phyloP scores from a whole-genome alignment of 2,888 invertebrate genomes.

The Punctoribates punctum region DNA sequence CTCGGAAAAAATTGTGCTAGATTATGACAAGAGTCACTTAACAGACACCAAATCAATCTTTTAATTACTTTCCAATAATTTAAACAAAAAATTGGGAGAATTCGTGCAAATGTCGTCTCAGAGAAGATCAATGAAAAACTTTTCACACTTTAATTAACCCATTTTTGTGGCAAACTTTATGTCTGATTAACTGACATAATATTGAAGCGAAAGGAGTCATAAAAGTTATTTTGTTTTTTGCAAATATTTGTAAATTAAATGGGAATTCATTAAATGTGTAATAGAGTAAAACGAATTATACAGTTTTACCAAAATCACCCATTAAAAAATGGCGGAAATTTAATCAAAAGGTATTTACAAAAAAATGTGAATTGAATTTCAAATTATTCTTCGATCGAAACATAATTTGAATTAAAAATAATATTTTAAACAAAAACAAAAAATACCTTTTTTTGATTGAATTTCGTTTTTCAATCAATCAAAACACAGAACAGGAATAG shows the following conservation, averaged over 20 bases:
- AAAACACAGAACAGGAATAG: too few relatives aligned
- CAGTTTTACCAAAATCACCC: neutral
- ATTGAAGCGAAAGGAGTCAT: neutral
- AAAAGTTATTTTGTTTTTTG: neutral
- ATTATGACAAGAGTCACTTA: too few relatives aligned
- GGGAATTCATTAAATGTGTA: slow-evolving; percentile 7
- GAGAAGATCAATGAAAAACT: neutral
- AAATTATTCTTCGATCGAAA: neutral
- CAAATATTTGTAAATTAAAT: neutral
- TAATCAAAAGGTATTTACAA: neutral
- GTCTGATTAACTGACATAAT: neutral
- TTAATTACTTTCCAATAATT: too few relatives aligned
- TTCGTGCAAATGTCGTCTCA: neutral
- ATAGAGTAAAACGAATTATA: slow-evolving; percentile 25
- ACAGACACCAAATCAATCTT: too few relatives aligned
- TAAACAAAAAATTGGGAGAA: too few relatives aligned
- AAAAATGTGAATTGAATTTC: neutral
- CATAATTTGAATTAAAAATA: neutral
- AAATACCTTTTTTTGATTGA: neutral
- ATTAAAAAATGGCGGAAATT: neutral
- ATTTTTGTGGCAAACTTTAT: slow-evolving; percentile 5
- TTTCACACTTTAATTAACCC: slow-evolving; percentile 25
- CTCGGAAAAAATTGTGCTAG: too few relatives aligned
- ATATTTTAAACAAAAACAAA: neutral
- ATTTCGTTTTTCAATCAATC: too few relatives aligned